phyloP scores from a whole-genome alignment of 1,140 invertebrate species.

The Procambarus clarkii region DNA sequence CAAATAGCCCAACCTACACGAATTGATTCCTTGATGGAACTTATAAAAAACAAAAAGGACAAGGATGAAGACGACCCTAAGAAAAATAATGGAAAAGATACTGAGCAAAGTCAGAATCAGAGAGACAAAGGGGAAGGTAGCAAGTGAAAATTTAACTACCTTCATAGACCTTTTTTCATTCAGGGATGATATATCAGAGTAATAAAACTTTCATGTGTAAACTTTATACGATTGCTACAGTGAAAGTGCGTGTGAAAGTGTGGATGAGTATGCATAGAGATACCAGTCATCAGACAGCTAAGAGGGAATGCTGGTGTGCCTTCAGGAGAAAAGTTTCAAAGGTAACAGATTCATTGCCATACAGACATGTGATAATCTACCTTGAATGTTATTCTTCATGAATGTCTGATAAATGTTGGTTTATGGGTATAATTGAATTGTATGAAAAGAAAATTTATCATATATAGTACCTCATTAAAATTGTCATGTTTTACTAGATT shows the following conservation, averaged over 20 bases:
- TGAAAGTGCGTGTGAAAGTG: conserved; percentile 10
- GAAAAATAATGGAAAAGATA: conserved; percentile 41
- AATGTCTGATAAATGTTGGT: conserved; percentile 14
- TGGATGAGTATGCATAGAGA: not conserved
- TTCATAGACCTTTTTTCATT: conserved; percentile 36
- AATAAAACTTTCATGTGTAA: not conserved
- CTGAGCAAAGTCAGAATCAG: conserved; percentile 43
- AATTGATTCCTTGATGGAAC: conserved; percentile 76
- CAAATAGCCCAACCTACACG: conserved; percentile 77
- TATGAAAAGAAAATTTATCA: not conserved
- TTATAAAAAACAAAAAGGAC: conserved; percentile 73
- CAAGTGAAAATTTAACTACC: conserved; percentile 27
- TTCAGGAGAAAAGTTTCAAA: conserved; percentile 40
- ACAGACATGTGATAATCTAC: conserved; percentile 59
- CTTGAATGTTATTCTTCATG: conserved; percentile 39
- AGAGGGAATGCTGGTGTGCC: conserved; percentile 29
- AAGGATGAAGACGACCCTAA: conserved; percentile 48
- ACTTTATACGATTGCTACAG: not conserved
- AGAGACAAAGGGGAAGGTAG: conserved; percentile 50
- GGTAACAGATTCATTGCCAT: conserved; percentile 46
- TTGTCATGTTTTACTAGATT: not conserved
- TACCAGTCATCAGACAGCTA: conserved; percentile 12
- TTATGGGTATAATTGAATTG: not conserved
- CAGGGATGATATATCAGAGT: conserved; percentile 44
- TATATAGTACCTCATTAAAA: not conserved